Evolutionary conservation across 2,113 vertebrate species (phyloP), one percentile per base, ranked within the genome.

Genomic region (Seriola dumerili): DNA sequence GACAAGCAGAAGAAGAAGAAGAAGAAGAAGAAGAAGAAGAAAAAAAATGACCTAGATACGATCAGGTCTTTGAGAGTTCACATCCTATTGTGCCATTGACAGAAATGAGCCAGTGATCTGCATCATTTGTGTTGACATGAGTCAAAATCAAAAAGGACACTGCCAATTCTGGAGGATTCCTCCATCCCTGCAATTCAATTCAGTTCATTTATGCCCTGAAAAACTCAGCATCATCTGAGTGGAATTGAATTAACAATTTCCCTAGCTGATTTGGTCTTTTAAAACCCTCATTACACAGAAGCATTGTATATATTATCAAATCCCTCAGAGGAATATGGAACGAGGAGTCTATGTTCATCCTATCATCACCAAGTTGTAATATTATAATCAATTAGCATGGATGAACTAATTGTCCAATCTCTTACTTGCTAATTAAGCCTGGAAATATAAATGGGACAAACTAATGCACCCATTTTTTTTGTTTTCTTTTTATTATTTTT

Each of bases 321-420:
- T 87, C 88, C 92, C 93, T 93, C 42, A 19, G 93, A 92, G 91
- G 84, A 92, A 77, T 68, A 63, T 61, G 76, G 77, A 88, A 88
- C 38, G 58, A 88, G 89, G 74, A 87, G 79, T 78, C 85, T 65
- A 70, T 73, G 73, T 88, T 93, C 90, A 88, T 93, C 92, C 86
- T 29, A 90, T 93, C 90, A 89, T 85, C 81, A 76, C 87, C 83
- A 71, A 78, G 88, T 87, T 91, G 91, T 92, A 91, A 91, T 94
- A 94, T 94, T 92, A 80, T 89, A 93, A 94, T 95, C 92, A 94
- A 93, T 95, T 94, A 94, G 87, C 86, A 88, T 34, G 89, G 82
- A 90, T 88, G 84, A 91, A 75, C 89, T 93, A 93, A 94, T 93
- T 92, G 88, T 90, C 89, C 91, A 92, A 93, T 94, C 85, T 90